Evolutionary conservation across 2,888 invertebrate species (phyloP).

Genomic region (Pachydiplax longipennis): DNA sequence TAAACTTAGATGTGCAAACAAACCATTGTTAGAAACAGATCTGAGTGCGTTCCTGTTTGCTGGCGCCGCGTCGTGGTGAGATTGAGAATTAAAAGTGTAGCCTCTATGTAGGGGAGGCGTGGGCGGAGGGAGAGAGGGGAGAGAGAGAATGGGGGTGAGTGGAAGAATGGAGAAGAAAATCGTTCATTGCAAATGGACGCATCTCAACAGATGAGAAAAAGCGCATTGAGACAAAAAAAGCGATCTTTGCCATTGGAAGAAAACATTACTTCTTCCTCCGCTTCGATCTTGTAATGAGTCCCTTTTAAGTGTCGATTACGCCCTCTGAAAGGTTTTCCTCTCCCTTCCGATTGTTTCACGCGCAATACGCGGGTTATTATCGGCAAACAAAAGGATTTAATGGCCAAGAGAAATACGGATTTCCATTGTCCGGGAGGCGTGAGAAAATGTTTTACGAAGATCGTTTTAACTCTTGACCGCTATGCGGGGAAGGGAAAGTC

Average conservation of each 20-base stretch:
- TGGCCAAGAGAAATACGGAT: not conserved
- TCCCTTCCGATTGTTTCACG: not conserved
- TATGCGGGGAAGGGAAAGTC: not conserved
- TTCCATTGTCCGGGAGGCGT: not conserved
- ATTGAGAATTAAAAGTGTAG: constrained; percentile 14
- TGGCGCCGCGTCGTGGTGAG: constrained; percentile 19
- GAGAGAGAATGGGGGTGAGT: not conserved
- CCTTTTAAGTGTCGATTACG: not conserved
- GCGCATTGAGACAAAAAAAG: not conserved
- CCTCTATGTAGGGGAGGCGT: not conserved
- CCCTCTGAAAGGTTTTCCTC: not conserved
- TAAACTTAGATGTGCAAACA: not conserved
- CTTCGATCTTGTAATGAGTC: not conserved
- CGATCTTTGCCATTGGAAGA: not conserved
- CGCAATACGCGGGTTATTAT: not conserved
- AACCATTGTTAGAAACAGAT: not conserved
- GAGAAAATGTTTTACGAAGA: not conserved
- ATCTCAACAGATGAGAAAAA: not conserved
- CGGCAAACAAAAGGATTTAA: not conserved
- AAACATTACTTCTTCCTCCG: not conserved
- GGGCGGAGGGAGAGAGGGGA: not conserved
- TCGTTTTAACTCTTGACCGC: not conserved
- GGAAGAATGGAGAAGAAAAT: not conserved
- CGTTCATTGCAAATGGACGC: not conserved
- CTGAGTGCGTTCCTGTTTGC: not conserved